Conservation (phyloP, 1,140 invertebrate genomes). For the Lasioglossum albipes region DNA sequence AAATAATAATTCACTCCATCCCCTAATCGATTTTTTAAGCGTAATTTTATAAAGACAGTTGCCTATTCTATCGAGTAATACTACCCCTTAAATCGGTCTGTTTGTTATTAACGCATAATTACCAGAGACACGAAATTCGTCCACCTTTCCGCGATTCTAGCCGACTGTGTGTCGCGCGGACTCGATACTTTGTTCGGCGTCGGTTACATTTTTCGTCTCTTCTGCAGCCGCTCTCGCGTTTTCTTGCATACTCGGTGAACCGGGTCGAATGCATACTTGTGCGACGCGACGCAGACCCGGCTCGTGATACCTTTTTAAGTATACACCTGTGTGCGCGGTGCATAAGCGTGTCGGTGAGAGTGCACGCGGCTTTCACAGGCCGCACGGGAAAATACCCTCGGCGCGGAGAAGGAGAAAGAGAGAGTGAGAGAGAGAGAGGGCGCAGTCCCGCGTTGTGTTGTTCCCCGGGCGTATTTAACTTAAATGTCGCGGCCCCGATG, state of each 20-base stretch:
- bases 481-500: not conserved
- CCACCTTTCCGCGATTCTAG: no score
- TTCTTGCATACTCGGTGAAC: conserved; percentile 46
- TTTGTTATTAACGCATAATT: no score
- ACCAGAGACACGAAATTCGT: no score
- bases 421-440: no score
- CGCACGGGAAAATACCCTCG: conserved; percentile 7
- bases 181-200: conserved; percentile 15
- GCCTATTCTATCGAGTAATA: no score
- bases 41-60: no score
- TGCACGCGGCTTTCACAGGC: conserved; percentile 32
- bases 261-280: conserved; percentile 51
- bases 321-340: not conserved
- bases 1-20: no score
- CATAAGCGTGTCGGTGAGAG: not conserved
- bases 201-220: conserved; percentile 20
- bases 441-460: not conserved
- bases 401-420: not conserved
- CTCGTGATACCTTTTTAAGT: conserved; percentile 36
- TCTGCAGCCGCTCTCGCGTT: conserved; percentile 8
- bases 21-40: no score
- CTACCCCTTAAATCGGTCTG: no score
- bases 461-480: conserved; percentile 9
- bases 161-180: not conserved
- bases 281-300: not conserved